Base-by-base conservation (phyloP, 1,140 invertebrate genomes). In the Camponotus pennsylvanicus region DNA sequence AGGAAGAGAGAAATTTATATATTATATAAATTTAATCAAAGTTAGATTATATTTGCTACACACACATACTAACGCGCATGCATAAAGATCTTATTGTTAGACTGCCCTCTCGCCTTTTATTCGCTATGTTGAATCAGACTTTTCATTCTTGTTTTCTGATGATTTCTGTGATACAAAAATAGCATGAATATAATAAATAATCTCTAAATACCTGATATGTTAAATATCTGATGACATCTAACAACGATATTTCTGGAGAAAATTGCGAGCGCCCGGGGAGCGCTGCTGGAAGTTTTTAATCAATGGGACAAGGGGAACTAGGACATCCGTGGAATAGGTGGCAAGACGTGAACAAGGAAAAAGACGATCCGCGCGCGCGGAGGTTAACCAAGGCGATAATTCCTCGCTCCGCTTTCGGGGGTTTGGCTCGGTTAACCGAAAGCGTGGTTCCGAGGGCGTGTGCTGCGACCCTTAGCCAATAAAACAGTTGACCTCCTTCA, bases 361-460 rank as follows among this genome's bases (percentile, higher is more conserved):
- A 90, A 89, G 86, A 89, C 77, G 85, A 76, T 67, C 40, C 73
- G 55, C 57, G 78, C 55, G 66, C 70, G 55, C 55, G 52, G 77
- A 78, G 77, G 90, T 92, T 88, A 90, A 92, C 89, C 89, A 89
- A 87, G 88, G 87, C 91, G 92, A 93, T 93, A 93, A 93, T 88
- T 92, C 89, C 87, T 87, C 86, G 90, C 87, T 88, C 88, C 89
- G 92, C 91, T 91, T 92, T 92, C 88, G 91, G 90, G 90, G 92
- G 92, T 91, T 91, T 89, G 86, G 86, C 90, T 93, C 92, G 92
- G 92, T 92, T 93, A 93, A 93, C 92, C 92, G 92, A 92, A 92
- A 93, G 88, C 91, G 91, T 92, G 89, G 90, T 91, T 90, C 88
- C 92, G 89, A 92, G 92, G 92, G 91, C 89, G 91, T 87, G 92